Evolutionary conservation across 2,797 vertebrate species (phyloP), one percentile per base, ranked within the genome.

Genomic region (Coracias cyanogaster): DNA sequence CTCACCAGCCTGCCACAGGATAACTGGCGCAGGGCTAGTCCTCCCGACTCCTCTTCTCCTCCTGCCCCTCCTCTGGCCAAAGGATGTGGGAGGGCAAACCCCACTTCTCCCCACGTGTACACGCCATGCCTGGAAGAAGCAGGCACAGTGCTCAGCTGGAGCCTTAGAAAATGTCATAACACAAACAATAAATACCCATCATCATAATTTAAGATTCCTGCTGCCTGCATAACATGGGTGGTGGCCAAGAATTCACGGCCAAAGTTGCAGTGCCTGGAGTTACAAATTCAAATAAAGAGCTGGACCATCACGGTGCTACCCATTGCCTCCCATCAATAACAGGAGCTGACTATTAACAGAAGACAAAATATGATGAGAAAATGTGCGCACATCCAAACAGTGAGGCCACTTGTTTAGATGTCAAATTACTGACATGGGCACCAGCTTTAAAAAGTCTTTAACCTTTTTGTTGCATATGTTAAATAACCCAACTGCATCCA

Each of bases 151-250:
- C 45, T 89, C 90, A 76, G 85, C 87, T 86, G 61, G 57, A 65
- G 88, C 79, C 66, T 74, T n/a, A 81, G 76, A 74, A 86, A 79
- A 86, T 84, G 60, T 72, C 82, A 51, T 62, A 94, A 90, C 54
- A 65, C 62, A 61, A 69, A 72, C 24, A 86, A 82, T 51, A 94
- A 95, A 91, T 84, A 58, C 69, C 21, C 73, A 66, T 82, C 76
- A 74, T n/a, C 57, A 51, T 78, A 15, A 91, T 81, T 74, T 79
- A 2, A 24, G 72, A 83, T 65, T 82, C 79, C 87, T 67, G 67
- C 78, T 71, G 79, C 29, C 82, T 71, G 45, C 37, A 1, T 64
- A 86, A 62, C 52, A 3, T 39, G 85, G 72, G 61, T 45, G 9
- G 2, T 1, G 29, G 89, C 82, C 93, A 91, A 82, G 66, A 22